Evolutionary conservation across 2,113 vertebrate genomes (phyloP).

Genomic region (Mus pahari): DNA sequence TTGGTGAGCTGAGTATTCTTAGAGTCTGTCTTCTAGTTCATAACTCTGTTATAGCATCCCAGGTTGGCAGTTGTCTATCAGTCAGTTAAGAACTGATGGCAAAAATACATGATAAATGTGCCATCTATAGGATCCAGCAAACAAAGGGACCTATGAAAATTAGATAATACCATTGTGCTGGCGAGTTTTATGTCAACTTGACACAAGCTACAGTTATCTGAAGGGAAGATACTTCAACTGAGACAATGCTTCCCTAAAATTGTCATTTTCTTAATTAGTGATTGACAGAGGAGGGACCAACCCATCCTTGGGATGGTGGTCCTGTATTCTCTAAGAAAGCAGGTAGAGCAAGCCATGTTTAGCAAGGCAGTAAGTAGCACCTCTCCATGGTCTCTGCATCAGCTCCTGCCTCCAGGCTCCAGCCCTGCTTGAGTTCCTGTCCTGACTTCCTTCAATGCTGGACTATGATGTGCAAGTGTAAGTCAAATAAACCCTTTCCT

Average conservation of each 20-base stretch:
- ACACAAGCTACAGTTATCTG: neutral
- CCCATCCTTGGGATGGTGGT: neutral
- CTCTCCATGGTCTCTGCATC: neutral
- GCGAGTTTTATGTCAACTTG: neutral
- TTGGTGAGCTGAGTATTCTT: neutral
- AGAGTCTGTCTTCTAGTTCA: neutral
- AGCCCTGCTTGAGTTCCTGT: neutral
- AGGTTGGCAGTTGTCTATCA: neutral
- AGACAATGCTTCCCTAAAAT: neutral
- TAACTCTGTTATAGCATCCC: neutral
- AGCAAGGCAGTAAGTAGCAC: neutral
- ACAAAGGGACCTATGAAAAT: neutral
- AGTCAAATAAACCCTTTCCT: neutral
- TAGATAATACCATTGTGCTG: neutral
- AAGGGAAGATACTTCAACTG: neutral
- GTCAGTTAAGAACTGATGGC: neutral
- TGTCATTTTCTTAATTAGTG: neutral
- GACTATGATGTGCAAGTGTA: neutral
- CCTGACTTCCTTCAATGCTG: neutral
- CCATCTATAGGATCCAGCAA: neutral
- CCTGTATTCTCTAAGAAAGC: neutral
- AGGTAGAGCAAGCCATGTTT: neutral
- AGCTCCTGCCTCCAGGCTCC: neutral
- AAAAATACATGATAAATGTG: neutral
- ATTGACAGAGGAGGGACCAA: neutral